Base-by-base conservation (phyloP, 2,888 invertebrate species). In the Stenolophus ochropezus region DNA sequence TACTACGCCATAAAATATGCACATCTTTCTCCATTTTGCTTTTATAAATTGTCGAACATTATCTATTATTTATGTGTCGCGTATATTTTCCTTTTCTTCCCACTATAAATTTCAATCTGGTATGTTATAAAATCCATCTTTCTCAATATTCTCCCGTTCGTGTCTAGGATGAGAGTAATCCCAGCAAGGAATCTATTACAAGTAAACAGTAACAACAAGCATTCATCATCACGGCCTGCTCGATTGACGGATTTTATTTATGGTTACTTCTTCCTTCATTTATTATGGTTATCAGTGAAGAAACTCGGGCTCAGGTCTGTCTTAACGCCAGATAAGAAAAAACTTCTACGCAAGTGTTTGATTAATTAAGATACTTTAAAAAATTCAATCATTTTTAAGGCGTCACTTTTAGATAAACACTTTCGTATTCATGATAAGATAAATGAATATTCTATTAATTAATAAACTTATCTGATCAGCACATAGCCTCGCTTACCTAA, bases 241-340 rank as follows among this genome's bases (percentile, higher is more conserved):
- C 27, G 65, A 69, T 69, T 69, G 65, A 69, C 65, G 33, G 65
- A 69, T 69, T 69, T 69, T 69, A 69, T 69, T 69, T 69, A 69
- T 69, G 65, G 65, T 69, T 69, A 18, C 18, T 33, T 69, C 65
- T 27, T 27, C 27, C 33, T 69, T 69, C 27, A 69, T 69, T 69
- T 69, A 69, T 69, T 69, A 69, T 42, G 42, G 33, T 69, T 69
- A 69, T 69, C 65, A 69, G 65, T 33, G 65, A 33, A 18, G 20
- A 69, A 69, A 69, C 65, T 69, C 27, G 65, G 14, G 27, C 33
- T 69, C 16, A 69, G 65, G 4, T 33, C 16, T n/a, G 65, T 27
- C 65, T 33, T 6, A 33, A 18, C n/a, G 14, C n/a, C 6, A 16
- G 65, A 69, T 69, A 69, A 69, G 65, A 69, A 69, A 69, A 69